Evolutionary conservation across 2,888 invertebrate species (phyloP).

Genomic region (Brachypalpus laphriformis): DNA sequence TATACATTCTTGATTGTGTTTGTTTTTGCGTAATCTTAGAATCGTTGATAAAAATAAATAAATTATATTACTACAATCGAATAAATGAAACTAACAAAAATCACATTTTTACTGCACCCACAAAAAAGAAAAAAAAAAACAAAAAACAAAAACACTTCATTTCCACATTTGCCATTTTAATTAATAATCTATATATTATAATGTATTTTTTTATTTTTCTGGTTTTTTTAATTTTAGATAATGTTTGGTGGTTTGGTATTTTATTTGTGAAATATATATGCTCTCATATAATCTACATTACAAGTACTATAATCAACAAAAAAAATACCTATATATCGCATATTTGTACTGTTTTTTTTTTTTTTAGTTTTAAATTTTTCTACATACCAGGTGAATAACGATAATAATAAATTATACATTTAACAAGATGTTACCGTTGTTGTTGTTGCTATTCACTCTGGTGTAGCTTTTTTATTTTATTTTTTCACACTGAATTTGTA

Average conservation of each 20-base stretch:
- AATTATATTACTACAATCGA: not conserved
- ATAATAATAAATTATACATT: slow-evolving; percentile 25
- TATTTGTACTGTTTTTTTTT: slow-evolving; percentile 58
- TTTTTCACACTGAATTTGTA: slow-evolving; percentile 54
- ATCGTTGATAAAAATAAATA: slow-evolving; percentile 10
- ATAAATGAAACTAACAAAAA: slow-evolving; percentile 19
- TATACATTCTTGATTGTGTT: slow-evolving; percentile 48
- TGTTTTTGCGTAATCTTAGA: slow-evolving; percentile 47
- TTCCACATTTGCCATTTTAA: slow-evolving; percentile 60
- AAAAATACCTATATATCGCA: slow-evolving; percentile 29
- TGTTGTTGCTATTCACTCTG: slow-evolving; percentile 55
- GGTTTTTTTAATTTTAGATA: slow-evolving; percentile 72
- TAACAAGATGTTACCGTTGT: slow-evolving; percentile 14
- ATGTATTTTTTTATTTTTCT: slow-evolving; percentile 61
- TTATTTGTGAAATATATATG: slow-evolving; percentile 70
- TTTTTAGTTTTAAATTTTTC: slow-evolving; percentile 43
- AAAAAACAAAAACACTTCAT: slow-evolving; percentile 21
- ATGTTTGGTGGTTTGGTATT: slow-evolving; percentile 74
- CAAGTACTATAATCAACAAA: slow-evolving; percentile 55
- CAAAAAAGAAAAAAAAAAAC: slow-evolving; percentile 13
- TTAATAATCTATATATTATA: slow-evolving; percentile 61
- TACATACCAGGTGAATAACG: slow-evolving; percentile 49
- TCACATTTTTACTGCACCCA: slow-evolving; percentile 48
- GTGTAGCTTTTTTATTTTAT: slow-evolving; percentile 49
- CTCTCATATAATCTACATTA: slow-evolving; percentile 65